Conservation (phyloP, 2,113 vertebrate species). For the Pithys albifrons region DNA sequence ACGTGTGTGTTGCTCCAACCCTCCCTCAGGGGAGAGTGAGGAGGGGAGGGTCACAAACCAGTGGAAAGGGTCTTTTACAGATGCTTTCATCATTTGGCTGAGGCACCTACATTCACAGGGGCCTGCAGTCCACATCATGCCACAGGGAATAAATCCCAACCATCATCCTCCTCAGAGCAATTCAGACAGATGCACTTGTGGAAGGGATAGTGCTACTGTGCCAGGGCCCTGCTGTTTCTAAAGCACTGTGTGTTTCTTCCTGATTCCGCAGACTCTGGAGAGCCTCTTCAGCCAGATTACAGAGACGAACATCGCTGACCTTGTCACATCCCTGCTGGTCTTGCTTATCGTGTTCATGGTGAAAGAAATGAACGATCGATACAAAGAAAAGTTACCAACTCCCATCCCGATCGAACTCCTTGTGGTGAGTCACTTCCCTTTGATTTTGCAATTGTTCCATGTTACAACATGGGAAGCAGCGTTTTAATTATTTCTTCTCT, state of each 20-base stretch:
- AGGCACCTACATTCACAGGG: background rate
- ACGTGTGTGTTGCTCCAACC: rapidly evolving
- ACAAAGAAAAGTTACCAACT: constrained; percentile 87
- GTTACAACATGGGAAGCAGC: rapidly evolving
- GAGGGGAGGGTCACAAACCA: background rate
- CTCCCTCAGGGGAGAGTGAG: background rate
- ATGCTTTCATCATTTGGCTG: background rate
- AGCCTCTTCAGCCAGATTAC: constrained; percentile 83
- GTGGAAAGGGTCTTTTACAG: background rate
- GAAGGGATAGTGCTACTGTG: background rate
- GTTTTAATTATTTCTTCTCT: background rate
- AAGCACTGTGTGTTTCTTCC: background rate
- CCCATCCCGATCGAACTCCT: constrained; percentile 94
- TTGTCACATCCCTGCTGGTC: constrained; percentile 87
- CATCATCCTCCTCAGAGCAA: rapidly evolving
- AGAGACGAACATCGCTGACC: constrained; percentile 85
- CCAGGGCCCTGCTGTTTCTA: background rate
- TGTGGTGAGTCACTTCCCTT: constrained; percentile 79
- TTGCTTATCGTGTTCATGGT: constrained; percentile 84
- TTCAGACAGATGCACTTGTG: background rate
- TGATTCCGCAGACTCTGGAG: constrained; percentile 80
- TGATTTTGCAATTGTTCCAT: background rate
- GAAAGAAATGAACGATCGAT: constrained; percentile 92
- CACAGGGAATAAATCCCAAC: background rate
- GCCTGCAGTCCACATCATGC: background rate